phyloP scores from a whole-genome alignment of 2,888 invertebrate genomes.

The Polydesmus complanatus region DNA sequence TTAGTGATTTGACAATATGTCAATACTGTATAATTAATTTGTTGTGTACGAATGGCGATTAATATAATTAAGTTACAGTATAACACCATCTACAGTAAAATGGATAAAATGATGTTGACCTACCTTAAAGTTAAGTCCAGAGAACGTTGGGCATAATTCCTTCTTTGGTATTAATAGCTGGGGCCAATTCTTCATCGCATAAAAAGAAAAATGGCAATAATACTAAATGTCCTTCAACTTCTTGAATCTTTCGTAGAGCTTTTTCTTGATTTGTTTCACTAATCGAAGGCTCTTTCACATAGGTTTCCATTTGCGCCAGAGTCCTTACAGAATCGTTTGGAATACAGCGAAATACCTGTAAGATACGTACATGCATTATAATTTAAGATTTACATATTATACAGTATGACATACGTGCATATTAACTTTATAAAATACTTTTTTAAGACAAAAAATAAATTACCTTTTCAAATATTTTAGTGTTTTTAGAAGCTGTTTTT shows the following conservation, averaged over 20 bases:
- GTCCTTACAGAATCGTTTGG: constrained; percentile 69
- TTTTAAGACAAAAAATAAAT: constrained; percentile 1
- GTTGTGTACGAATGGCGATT: too few relatives aligned
- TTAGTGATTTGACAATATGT: too few relatives aligned
- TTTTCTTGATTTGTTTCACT: constrained; percentile 55
- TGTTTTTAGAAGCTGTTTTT: constrained; percentile 63
- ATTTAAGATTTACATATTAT: constrained; percentile 3
- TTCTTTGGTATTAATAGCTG: constrained; percentile 69
- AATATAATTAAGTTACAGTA: too few relatives aligned
- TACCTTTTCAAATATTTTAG: constrained; percentile 73
- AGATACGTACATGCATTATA: constrained; percentile 12
- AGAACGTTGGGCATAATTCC: constrained; percentile 81
- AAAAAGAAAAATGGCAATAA: constrained; percentile 79
- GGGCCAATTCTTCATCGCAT: constrained; percentile 69
- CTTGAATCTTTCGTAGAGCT: constrained; percentile 48
- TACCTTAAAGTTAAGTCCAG: constrained; percentile 75
- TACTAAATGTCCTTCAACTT: constrained; percentile 62
- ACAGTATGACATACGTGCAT: background rate
- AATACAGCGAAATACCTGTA: constrained; percentile 70
- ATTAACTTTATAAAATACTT: background rate
- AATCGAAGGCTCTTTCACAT: constrained; percentile 55
- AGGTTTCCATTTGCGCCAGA: constrained; percentile 56
- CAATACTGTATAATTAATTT: too few relatives aligned
- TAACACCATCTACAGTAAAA: too few relatives aligned
- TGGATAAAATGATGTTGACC: too few relatives aligned